A percentile compares a stretch with the other conserved stretches of the same genome.
These are phyloP conservation scores for Ectropis grisescens DNA, from an alignment of 1,140 invertebrate genomes.

Conservation along the genomic window DNA sequence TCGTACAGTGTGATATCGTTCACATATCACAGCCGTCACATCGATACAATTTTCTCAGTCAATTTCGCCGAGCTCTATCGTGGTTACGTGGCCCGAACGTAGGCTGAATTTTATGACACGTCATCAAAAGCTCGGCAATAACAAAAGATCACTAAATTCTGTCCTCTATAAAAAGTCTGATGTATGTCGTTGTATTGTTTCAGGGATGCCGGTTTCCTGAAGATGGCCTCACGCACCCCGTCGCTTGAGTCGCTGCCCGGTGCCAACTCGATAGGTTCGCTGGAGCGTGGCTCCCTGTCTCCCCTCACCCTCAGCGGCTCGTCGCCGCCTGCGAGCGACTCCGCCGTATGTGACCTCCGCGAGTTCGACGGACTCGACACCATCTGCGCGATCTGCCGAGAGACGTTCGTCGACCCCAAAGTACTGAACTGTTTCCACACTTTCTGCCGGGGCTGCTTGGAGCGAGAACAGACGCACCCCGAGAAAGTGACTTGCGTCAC, in stretches of 20 bases:
- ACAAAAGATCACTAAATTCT: no score
- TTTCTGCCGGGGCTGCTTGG: conserved; percentile 85
- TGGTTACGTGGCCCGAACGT: no score
- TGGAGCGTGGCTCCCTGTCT: conserved; percentile 79
- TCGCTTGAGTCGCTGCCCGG: conserved; percentile 90
- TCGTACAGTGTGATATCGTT: no score
- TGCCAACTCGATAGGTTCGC: conserved; percentile 89
- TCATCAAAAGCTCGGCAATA: no score
- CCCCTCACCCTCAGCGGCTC: conserved; percentile 85
- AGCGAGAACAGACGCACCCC: conserved; percentile 78
- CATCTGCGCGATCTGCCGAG: conserved; percentile 87
- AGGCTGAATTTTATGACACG: no score
- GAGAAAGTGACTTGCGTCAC: conserved; percentile 87
- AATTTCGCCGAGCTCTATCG: no score
- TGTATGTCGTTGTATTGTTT: no score
- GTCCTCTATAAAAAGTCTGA: no score
- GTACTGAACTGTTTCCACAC: conserved; percentile 87
- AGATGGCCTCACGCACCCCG: conserved; percentile 79
- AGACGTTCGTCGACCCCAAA: conserved; percentile 80
- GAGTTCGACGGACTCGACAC: conserved; percentile 71
- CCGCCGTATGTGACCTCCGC: conserved; percentile 79
- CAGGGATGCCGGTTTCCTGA: conserved; percentile 72
- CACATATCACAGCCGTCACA: no score
- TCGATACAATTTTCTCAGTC: no score
- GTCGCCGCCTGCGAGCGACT: conserved; percentile 84